Evolutionary conservation across 1,140 invertebrate species (phyloP), one percentile per base, ranked within the genome.

Genomic region (Zeugodacus cucurbitae): DNA sequence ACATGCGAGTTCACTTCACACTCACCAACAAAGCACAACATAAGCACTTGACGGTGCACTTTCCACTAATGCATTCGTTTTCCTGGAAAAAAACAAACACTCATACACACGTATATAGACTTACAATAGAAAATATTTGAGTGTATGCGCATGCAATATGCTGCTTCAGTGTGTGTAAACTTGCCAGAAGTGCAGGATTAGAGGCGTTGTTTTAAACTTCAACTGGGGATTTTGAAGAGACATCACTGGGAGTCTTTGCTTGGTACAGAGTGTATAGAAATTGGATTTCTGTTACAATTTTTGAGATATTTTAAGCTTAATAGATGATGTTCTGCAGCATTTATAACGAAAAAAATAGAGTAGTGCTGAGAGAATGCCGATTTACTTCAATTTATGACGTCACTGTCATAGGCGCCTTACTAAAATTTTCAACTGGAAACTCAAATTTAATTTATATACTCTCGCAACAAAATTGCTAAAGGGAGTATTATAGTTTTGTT

Each of bases 21-120:
- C 74, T 48, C 22, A 11, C 41, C 7, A 82, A 48, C 74, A 48
- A 82, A 82, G 29, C 14, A 22, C 1, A 64, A 44, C 37, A 8
- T 17, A 6, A 11, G 41, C 74, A 82, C 41, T 48, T 82, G 22
- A 82, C 41, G 41, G 44, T 82, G 41, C 74, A 82, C 74, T 82
- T 82, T 82, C 74, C 74, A 82, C n/a, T 82, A 82, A 82, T 82
- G 74, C 74, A 48, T 82, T 44, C 74, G 34, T 22, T 82, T 82
- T 41, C 74, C 74, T 44, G 48, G 48, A 3, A 54, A 54, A 8
- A 1, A 20, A 34, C 67, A 22, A 37, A 82, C 32, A 34, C 29
- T 41, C 34, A 74, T 4, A 74, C 17, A 74, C 20, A 41, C 34
- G 8, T 7, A 41, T 29, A 74, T 41, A 41, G 1, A 17, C 22